These are phyloP conservation scores for Cynodonichthys magdalenae DNA, from an alignment of 2,797 vertebrate species.

Conservation along the genomic window DNA sequence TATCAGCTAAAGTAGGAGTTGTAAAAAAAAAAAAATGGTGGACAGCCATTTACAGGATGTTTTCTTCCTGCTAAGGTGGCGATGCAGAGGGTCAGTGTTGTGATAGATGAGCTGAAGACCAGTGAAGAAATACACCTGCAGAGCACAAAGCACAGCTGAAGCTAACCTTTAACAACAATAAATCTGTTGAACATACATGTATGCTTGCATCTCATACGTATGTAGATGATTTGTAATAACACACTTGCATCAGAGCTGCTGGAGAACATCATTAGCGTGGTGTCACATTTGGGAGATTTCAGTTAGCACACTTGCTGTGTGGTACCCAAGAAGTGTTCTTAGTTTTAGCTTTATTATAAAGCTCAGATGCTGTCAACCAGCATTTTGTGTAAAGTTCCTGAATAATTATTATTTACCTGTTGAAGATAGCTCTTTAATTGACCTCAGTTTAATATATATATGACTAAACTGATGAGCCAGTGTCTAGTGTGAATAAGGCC, in stretches of 20 bases:
- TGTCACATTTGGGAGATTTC: background rate
- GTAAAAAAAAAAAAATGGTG: slow-evolving; percentile 9
- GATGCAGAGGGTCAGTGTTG: background rate
- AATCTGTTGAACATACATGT: slow-evolving; percentile 1
- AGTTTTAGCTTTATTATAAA: too few relatives aligned
- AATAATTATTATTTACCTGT: too few relatives aligned
- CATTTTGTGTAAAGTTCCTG: too few relatives aligned
- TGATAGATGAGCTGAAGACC: background rate
- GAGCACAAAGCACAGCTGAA: slow-evolving; percentile 1
- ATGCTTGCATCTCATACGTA: background rate
- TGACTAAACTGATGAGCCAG: too few relatives aligned
- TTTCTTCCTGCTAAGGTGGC: slow-evolving; percentile 11
- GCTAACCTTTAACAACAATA: background rate
- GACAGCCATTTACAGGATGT: slow-evolving; percentile 17
- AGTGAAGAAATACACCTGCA: background rate
- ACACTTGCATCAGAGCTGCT: background rate
- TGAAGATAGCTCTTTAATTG: too few relatives aligned
- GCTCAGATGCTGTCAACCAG: too few relatives aligned
- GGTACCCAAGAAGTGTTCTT: too few relatives aligned
- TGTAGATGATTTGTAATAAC: background rate
- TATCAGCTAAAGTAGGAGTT: background rate
- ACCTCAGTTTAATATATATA: too few relatives aligned
- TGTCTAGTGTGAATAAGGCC: too few relatives aligned
- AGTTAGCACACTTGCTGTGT: too few relatives aligned
- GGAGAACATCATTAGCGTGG: background rate